Percentiles rank a stretch among this genome's conserved stretches.
Evolutionary conservation across 2,797 vertebrate genomes (phyloP).

Genomic region (Falco novaeseelandiae): DNA sequence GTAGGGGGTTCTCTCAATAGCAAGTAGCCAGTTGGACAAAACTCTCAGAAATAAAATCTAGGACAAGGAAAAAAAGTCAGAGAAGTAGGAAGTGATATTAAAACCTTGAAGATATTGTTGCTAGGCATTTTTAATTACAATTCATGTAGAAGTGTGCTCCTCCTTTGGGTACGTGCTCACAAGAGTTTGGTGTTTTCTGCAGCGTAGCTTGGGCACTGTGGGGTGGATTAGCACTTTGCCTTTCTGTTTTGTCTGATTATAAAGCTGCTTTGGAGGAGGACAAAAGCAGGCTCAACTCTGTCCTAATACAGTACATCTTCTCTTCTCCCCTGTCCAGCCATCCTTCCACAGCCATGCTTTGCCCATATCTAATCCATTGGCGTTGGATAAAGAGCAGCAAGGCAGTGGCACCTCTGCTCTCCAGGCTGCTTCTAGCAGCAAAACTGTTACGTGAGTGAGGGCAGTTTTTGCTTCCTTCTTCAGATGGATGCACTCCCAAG

Average conservation of each 20-base stretch:
- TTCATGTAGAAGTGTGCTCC: not conserved
- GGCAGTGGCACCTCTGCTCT: not conserved
- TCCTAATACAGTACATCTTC: not conserved
- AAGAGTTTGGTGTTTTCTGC: not conserved
- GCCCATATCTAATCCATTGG: not conserved
- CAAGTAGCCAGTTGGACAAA: not conserved
- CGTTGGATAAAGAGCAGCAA: not conserved
- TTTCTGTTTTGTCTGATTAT: not conserved
- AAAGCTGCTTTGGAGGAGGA: not conserved
- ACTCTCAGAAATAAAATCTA: not conserved
- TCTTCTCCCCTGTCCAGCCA: not conserved
- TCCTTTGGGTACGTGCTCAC: not conserved
- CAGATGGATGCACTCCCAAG: not conserved
- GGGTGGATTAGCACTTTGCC: not conserved
- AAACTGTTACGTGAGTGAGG: not conserved
- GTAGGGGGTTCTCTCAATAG: not conserved
- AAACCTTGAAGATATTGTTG: not conserved
- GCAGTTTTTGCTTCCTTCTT: not conserved
- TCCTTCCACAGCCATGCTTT: not conserved
- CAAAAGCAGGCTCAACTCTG: not conserved
- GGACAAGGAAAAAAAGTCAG: not conserved
- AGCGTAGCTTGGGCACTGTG: not conserved
- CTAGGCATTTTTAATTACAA: not conserved
- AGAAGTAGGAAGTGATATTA: not conserved
- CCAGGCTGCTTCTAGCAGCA: not conserved